A percentile compares a stretch with the other conserved stretches of the same genome.
phyloP scores from a whole-genome alignment of 1,140 invertebrate species.

The Halictus rubicundus region DNA sequence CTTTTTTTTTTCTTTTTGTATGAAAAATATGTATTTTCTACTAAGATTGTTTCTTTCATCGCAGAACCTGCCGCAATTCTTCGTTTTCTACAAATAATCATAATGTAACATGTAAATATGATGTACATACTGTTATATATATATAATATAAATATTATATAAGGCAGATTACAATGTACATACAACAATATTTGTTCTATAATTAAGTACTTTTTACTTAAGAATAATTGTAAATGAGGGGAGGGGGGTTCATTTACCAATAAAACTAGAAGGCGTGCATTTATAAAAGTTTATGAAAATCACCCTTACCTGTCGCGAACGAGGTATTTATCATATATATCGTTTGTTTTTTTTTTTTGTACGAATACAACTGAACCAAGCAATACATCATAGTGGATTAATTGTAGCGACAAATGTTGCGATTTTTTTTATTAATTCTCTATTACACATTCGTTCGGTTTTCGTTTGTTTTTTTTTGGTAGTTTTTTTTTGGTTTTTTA shows the following conservation, averaged over 20 bases:
- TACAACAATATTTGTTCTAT: conserved; percentile 1
- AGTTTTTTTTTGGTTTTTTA: conserved; percentile 23
- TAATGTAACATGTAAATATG: conserved; percentile 48
- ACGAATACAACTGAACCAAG: conserved; percentile 41
- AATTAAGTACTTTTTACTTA: conserved; percentile 20
- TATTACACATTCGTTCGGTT: conserved; percentile 62
- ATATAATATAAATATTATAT: conserved; percentile 15
- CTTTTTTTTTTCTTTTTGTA: conserved; percentile 13
- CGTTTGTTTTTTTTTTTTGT: conserved; percentile 2
- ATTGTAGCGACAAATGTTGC: conserved; percentile 62
- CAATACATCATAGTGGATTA: conserved; percentile 47
- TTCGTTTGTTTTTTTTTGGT: conserved; percentile 5
- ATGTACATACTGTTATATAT: conserved; percentile 35
- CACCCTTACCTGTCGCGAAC: conserved; percentile 45
- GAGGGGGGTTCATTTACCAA: conserved; percentile 8
- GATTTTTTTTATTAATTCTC: conserved; percentile 61
- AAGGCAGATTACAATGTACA: conserved; percentile 35
- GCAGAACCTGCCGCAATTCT: conserved; percentile 44
- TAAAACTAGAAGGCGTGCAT: conserved; percentile 40
- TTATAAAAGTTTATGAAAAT: conserved; percentile 44
- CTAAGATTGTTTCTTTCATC: conserved; percentile 42
- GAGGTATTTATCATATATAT: conserved; percentile 36
- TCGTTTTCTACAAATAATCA: conserved; percentile 49
- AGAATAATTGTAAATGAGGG: conserved; percentile 33
- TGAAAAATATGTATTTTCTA: conserved; percentile 51